Base-by-base conservation (phyloP, 2,797 vertebrate species). In the Pipistrellus nathusii region DNA sequence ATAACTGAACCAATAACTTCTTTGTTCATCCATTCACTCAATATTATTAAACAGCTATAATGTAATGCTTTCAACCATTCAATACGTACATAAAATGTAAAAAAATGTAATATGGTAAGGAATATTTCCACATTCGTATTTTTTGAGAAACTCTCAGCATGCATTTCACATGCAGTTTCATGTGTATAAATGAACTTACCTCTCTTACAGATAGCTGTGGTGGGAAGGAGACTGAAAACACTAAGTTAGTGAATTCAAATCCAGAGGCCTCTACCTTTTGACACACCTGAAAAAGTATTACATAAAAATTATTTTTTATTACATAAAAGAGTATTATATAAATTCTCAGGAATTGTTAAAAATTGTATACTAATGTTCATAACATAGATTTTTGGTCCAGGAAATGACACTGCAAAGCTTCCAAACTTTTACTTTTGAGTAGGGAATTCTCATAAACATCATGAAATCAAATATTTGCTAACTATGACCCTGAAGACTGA, bases 181-280 rank as follows among this genome's bases (percentile, higher is more conserved):
- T 30, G 25, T 21, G 6, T 64, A 27, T 35, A 88, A 91, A 91
- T 35, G 89, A 59, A 0, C 99, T 98, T 96, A 99, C 99, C 99
- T 99, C 99, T 95, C 99, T 99, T 87, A 99, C 99, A 66, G 98
- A 99, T 35, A 99, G 98, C 98, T 99, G 99, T 76, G 99, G 98
- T 3, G 99, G 99, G 15, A 99, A 98, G 11, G 99, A 99, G 30
- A 99, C 98, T 0, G 99, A 99, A 97, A 99, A 98, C 17, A 99
- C 98, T 97, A 99, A 98, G 48, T 98, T 98, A 92, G 98, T 99
- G 81, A 99, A 99, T 97, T 99, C 98, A 76, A 99, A 99, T n/a
- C 98, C 98, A 51, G 98, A 97, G 0, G 98, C 97, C 73, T 98
- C 98, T 94, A 99, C 99, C 5, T 98, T 98, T 46, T 99, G 98